Evolutionary conservation across 2,888 invertebrate species (phyloP), one percentile per base, ranked within the genome.

Genomic region (Oxyteleia sp.): DNA sequence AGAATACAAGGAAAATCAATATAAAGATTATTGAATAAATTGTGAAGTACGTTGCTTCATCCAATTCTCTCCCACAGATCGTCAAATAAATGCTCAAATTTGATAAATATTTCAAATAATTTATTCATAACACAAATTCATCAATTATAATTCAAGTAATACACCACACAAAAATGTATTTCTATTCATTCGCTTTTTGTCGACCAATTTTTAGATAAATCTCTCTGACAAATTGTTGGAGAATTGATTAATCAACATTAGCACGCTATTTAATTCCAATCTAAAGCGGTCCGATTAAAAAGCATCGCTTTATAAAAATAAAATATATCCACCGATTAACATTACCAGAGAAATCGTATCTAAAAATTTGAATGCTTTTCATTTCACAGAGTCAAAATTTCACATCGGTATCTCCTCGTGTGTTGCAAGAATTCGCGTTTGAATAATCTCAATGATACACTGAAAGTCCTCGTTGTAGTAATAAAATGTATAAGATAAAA

Each of bases 311-410:
- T 32, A 53, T 38, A 18, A 35, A 55, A 32, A 49, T 55, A 32
- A 18, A 35, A 53, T 53, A 16, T 55, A 16, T 35, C 20, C 38
- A 55, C 3, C 55, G 32, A 16, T 35, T 38, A 35, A 32, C 29
- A 38, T 13, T 13, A 11, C 18, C 29, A 26, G 38, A 11, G 18
- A 55, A 55, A 55, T 18, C 26, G 15, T 32, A 55, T 49, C 61
- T 59, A 45, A 43, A 26, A 61, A 18, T 1, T 11, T 15, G 26
- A 16, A 10, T 26, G 5, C 16, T 15, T 47, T 49, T 38, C 15
- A 26, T 66, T 72, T 72, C 72, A 72, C 72, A 72, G 41, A 72
- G 71, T 71, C 71, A 71, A 71, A 59, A 71, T 59, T 57, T 29
- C 49, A 64, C 64, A 51, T 16, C 63, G n/a, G 18, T 49, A 49